A percentile compares a stretch with the other conserved stretches of the same genome.
These are phyloP conservation scores for Leucophora obtusa DNA, from an alignment of 2,888 invertebrate genomes.

Conservation along the genomic window DNA sequence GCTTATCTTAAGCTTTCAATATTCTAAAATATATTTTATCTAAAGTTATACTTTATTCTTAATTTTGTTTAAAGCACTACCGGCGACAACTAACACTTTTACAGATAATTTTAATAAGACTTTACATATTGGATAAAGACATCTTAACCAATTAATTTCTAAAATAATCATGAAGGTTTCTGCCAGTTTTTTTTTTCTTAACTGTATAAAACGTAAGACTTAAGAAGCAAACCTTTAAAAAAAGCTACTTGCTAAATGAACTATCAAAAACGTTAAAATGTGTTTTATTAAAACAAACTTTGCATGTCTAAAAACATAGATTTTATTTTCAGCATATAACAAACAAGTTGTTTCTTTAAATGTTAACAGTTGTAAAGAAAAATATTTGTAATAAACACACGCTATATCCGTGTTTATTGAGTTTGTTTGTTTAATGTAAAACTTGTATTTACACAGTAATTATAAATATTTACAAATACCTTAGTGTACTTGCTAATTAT, in stretches of 20 bases:
- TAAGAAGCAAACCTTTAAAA: slow-evolving; percentile 36
- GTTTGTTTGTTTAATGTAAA: not conserved
- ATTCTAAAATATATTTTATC: too few species aligned
- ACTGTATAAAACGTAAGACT: slow-evolving; percentile 32
- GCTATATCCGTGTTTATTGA: slow-evolving; percentile 46
- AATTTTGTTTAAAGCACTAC: too few species aligned
- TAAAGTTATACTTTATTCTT: too few species aligned
- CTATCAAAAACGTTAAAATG: slow-evolving; percentile 10
- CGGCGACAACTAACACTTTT: too few species aligned
- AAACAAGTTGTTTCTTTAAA: slow-evolving; percentile 24
- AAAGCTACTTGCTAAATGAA: not conserved
- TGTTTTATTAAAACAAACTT: slow-evolving; percentile 8
- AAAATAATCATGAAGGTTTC: too few species aligned
- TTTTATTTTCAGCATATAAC: not conserved
- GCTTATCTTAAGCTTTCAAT: too few species aligned
- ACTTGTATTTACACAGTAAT: not conserved
- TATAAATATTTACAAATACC: slow-evolving; percentile 22
- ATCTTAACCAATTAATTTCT: too few species aligned
- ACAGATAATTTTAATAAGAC: too few species aligned
- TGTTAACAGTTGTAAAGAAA: slow-evolving; percentile 35
- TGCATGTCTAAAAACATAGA: slow-evolving; percentile 26
- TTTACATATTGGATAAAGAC: too few species aligned
- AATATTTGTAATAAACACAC: slow-evolving; percentile 23
- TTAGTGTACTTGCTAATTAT: slow-evolving; percentile 23
- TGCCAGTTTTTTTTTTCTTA: not conserved